phyloP scores from a whole-genome alignment of 2,113 vertebrate genomes.

The Asarcornis scutulata region DNA sequence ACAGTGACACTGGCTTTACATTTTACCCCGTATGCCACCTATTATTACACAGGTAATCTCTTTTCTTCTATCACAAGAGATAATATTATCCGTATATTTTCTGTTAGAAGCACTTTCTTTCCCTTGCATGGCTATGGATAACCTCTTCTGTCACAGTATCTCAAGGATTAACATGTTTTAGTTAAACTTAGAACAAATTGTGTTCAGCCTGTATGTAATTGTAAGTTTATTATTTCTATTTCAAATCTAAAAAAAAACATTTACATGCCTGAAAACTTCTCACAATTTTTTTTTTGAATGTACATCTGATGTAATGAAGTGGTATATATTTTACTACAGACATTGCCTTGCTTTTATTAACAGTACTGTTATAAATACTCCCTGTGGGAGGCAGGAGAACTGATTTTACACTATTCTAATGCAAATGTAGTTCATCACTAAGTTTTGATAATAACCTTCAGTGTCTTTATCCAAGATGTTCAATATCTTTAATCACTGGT shows the following conservation, averaged over 20 bases:
- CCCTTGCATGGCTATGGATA: background rate
- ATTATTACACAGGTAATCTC: background rate
- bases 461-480: background rate
- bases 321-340: background rate
- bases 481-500: background rate
- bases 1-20: background rate
- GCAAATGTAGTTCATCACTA: background rate
- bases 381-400: background rate
- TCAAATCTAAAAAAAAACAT: background rate
- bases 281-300: background rate
- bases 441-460: background rate
- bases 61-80: background rate
- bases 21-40: accelerated
- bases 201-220: background rate
- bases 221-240: background rate
- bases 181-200: background rate
- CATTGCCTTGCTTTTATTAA: background rate
- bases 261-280: background rate
- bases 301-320: background rate
- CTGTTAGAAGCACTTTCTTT: background rate
- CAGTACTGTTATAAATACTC: background rate
- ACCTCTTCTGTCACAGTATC: background rate
- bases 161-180: background rate
- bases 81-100: background rate
- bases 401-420: background rate